Base-by-base conservation (phyloP, 2,113 vertebrate genomes). In the Fukomys damarensis region DNA sequence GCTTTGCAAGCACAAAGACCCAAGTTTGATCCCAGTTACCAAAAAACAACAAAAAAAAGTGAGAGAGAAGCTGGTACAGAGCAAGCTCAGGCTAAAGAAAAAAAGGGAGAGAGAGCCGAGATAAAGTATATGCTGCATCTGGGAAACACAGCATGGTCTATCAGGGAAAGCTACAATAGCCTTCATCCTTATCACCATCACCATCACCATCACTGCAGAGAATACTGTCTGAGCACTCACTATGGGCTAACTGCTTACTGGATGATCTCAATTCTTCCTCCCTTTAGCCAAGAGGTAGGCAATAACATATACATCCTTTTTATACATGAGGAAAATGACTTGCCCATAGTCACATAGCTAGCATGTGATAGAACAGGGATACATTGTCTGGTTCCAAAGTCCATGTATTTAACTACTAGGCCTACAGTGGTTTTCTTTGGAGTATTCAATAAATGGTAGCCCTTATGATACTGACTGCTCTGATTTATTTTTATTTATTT, bases 141-240 rank as follows among this genome's bases (percentile, higher is more conserved):
- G 72, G 26, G 72, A 46, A 22, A 74, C 22, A 74, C 38, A n/a
- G 20, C 10, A n/a, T 41, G 11, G 56, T 32, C 12, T 74, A 26
- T 46, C 9, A 13, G 28, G 41, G 72, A 46, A 46, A 74, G 41
- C 24, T 74, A 28, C 6, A 5, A 46, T 43, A 46, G 41, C 41
- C 46, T 24, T 59, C 80, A 14, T 83, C 30, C 22, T 91, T 13
- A 28, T 59, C 54, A 58, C 7, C 52, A 28, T 76, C 54, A 58
- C 7, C 52, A 28, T 76, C 16, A 46, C n/a, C n/a, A 38, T 66
- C 58, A 63, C 12, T 54, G 77, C 49, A 96, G 65, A 90, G 16
- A 89, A 87, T 54, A 94, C 54, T 76, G 32, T 68, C 43, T 95
- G 52, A 96, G 77, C 30, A 49, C 46, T 86, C 72, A 88, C 19